A percentile compares a stretch with the other conserved stretches of the same genome.
These are phyloP conservation scores for Amaurobius ferox DNA, from an alignment of 2,888 invertebrate species.

Conservation along the genomic window DNA sequence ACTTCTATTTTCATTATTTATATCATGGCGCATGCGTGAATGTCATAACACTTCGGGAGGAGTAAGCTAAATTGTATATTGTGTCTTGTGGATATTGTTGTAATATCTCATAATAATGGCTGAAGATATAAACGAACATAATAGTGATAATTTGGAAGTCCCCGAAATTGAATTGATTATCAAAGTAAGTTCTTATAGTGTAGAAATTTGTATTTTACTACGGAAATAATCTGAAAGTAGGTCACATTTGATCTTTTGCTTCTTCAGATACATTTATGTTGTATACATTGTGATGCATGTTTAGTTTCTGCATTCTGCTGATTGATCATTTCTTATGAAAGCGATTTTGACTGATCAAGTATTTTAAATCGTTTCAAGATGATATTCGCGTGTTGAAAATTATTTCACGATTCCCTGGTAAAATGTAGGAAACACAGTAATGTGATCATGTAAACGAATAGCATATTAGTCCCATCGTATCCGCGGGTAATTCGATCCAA, in stretches of 20 bases:
- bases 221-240: constrained; percentile 60
- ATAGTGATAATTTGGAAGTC: constrained; percentile 67
- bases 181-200: constrained; percentile 62
- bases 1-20: neutral
- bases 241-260: constrained; percentile 30
- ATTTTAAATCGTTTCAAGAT: too few relatives aligned
- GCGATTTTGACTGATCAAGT: too few relatives aligned
- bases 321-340: too few relatives aligned
- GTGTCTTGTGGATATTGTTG: neutral
- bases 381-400: too few relatives aligned
- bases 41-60: constrained; percentile 8
- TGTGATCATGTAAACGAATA: too few relatives aligned
- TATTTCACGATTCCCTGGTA: too few relatives aligned
- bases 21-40: neutral
- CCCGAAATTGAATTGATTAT: constrained; percentile 74
- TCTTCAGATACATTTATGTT: too few relatives aligned
- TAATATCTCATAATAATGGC: constrained; percentile 33
- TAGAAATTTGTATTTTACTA: constrained; percentile 28
- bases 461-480: too few relatives aligned
- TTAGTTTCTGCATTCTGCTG: too few relatives aligned
- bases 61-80: neutral
- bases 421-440: too few relatives aligned
- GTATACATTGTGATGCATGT: too few relatives aligned
- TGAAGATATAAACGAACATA: constrained; percentile 67
- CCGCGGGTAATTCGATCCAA: too few relatives aligned